Conservation (phyloP, 2,113 vertebrate species). For the Pholis gunnellus region DNA sequence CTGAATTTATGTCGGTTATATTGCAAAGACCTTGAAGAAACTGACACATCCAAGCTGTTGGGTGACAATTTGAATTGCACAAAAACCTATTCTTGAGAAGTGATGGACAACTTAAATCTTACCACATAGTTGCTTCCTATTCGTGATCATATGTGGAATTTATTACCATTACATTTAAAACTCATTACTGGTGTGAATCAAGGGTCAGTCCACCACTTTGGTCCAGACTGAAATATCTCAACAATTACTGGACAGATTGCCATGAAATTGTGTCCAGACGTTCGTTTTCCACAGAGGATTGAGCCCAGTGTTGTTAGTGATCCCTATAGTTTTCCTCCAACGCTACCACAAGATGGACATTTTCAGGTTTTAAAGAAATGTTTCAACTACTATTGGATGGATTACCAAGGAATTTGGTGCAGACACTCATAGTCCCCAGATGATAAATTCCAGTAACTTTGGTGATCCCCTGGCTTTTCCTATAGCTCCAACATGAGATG, state of each 20-base stretch:
- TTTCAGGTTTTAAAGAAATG: not conserved
- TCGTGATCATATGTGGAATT: not conserved
- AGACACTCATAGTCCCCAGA: not conserved
- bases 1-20: constrained; percentile 42
- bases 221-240: not conserved
- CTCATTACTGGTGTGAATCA: not conserved
- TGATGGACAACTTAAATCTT: constrained; percentile 2
- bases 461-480: not conserved
- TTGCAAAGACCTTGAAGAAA: constrained; percentile 45
- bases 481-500: no score
- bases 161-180: not conserved
- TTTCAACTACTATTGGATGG: not conserved
- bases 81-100: not conserved
- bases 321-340: no score
- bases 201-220: not conserved
- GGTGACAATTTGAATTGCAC: constrained; percentile 3
- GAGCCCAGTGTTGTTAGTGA: not conserved
- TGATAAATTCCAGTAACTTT: not conserved
- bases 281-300: not conserved
- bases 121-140: not conserved
- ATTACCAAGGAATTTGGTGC: not conserved
- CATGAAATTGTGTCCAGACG: not conserved
- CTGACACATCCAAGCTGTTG: constrained; percentile 6
- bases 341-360: not conserved
- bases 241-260: not conserved